These are phyloP conservation scores for Isaurus tuberculatus DNA, from an alignment of 92 coral and sea anemone species.

Conservation along the genomic window DNA sequence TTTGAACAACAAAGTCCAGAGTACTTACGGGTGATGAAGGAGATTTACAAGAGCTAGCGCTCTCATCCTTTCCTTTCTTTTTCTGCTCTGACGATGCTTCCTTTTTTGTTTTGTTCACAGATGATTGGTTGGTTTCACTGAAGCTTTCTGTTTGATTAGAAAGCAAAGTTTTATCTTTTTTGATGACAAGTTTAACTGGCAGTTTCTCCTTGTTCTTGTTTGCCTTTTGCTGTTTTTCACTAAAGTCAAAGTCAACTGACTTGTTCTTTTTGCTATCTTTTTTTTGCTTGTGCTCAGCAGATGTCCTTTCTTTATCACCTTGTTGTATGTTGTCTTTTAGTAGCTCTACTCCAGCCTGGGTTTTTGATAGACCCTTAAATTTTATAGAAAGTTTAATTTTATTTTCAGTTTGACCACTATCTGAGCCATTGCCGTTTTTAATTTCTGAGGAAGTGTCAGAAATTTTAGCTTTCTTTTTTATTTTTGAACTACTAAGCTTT, in stretches of 20 bases:
- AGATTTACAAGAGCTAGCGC: not conserved
- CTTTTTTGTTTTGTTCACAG: constrained; percentile 6
- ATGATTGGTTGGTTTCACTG: not conserved
- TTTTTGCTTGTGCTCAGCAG: constrained; percentile 11
- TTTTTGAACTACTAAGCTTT: constrained; percentile 10
- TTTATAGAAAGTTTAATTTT: constrained; percentile 78
- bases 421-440: not conserved
- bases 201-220: constrained; percentile 48
- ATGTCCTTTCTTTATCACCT: constrained; percentile 8
- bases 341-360: constrained; percentile 55
- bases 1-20: not conserved
- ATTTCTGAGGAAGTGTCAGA: not conserved
- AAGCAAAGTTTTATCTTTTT: constrained; percentile 63
- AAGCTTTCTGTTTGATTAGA: not conserved
- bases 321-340: constrained; percentile 28
- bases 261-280: constrained; percentile 48
- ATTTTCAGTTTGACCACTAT: constrained; percentile 30
- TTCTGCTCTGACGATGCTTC: not conserved
- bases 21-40: constrained; percentile 27
- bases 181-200: constrained; percentile 89
- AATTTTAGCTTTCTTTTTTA: not conserved
- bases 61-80: constrained; percentile 14
- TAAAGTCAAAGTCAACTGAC: not conserved
- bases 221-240: not conserved
- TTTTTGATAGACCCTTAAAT: constrained; percentile 75